Base-by-base conservation (phyloP, 64 coral and sea anemone species). In the Anthopleura sola region DNA sequence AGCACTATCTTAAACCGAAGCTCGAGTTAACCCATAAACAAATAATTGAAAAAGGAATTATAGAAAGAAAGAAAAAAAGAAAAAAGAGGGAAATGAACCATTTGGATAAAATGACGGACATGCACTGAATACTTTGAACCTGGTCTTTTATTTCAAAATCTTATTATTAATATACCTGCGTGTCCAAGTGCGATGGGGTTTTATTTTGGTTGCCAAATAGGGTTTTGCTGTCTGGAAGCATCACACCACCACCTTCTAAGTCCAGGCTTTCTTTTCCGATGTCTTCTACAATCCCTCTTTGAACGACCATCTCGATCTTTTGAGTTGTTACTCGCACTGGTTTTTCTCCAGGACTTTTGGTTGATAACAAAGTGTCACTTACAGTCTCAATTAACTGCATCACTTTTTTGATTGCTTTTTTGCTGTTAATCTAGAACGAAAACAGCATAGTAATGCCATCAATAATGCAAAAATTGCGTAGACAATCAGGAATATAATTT, bases 291-390 rank as follows among this genome's bases (percentile, higher is more conserved):
- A 31, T 8, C 44, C 84, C 81, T 62, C 94, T 91, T 24, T 84
- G 40, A 47, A 92, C 34, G 36, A 89, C 38, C 94, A 96, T 87
- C 28, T 68, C 82, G 20, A 96, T 91, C 5, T 51, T 78, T 60
- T 96, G 82, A 20, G 94, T 96, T 60, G 86, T 36, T 21, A 96
- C 32, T 62, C 83, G 26, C 9, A 90, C 48, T 34, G 87, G 57
- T 28, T 86, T 46, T 26, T 92, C 90, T 56, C 77, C 81, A 55
- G 74, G 62, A 20, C 50, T 83, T 36, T 31, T 80, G 17, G 87
- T 85, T 14, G 86, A 83, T 49, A 96, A 38, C 29, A 96, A 60
- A 49, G 90, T 92, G 39, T 90, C 90, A 40, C 90, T 85, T 21
- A 96, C 68, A 11, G 46, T 75, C n/a, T 48, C 36, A 31, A 96